Conservation (phyloP, 2,888 invertebrate species). For the Malthinus flaveolus region DNA sequence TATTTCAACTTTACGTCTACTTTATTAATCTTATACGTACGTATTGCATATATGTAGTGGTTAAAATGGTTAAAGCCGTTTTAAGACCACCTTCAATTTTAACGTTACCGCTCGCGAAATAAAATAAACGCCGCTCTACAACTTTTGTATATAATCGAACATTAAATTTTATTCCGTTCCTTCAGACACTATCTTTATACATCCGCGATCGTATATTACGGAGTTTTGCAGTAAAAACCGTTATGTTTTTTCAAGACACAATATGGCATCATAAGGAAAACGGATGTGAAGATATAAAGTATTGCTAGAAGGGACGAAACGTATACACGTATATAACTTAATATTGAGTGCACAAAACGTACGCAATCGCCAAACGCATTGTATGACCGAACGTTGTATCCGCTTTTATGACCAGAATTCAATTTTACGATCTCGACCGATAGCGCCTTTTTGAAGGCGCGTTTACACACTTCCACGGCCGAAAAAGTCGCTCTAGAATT, state of each 20-base stretch:
- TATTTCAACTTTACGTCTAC: constrained; percentile 3
- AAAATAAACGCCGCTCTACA: neutral
- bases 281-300: constrained; percentile 27
- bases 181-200: constrained; percentile 27
- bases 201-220: constrained; percentile 19
- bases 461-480: too few species aligned
- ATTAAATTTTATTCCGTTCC: constrained; percentile 31
- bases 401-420: constrained; percentile 24
- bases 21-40: constrained; percentile 3
- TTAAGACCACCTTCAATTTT: too few species aligned
- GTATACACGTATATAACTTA: constrained; percentile 20
- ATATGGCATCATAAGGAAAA: constrained; percentile 29
- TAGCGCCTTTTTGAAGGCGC: constrained; percentile 4
- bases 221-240: constrained; percentile 29
- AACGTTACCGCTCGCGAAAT: too few species aligned
- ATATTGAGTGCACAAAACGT: constrained; percentile 25
- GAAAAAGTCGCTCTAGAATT: too few species aligned
- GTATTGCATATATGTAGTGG: neutral
- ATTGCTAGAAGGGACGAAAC: constrained; percentile 26
- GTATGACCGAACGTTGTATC: constrained; percentile 23
- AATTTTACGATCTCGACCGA: constrained; percentile 21
- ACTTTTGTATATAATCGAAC: constrained; percentile 25
- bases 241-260: constrained; percentile 31
- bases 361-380: constrained; percentile 2
- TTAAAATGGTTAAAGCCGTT: neutral